Base-by-base conservation (phyloP, 2,888 invertebrate genomes). In the Fragum fragum region DNA sequence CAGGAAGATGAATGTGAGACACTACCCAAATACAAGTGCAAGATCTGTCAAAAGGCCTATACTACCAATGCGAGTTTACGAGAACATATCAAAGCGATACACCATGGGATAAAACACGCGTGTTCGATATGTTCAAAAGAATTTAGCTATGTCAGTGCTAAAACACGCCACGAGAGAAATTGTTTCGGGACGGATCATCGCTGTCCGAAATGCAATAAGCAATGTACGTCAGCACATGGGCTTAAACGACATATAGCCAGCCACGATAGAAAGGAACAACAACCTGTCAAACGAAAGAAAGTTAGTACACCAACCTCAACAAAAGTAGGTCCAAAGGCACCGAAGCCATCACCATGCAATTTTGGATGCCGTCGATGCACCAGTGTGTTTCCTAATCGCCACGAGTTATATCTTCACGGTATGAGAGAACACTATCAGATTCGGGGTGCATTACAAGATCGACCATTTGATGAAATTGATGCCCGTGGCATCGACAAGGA, bases 401-500 rank as follows among this genome's bases (percentile, higher is more conserved):
- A 36, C 36, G 55, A 68, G 21, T 36, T 78, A n/a, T 78, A 73
- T 57, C n/a, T 78, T 11, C 77, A 72, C 36, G 55, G 55, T 18
- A 78, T 63, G 68, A 21, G 36, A 36, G n/a, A 23, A 14, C 77
- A 78, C 69, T 78, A 39, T 55, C 63, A 78, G 26, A 59, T 71
- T 23, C 69, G 23, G 42, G 55, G 28, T 69, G 69, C 9, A 21
- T 61, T 26, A 42, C 52, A 29, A 32, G 28, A 29, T 2, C 6
- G 42, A 23, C 68, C 68, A 2, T 68, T 39, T 39, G 23, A 42
- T 14, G 18, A 26, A 3, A 23, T 70, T 28, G 1, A 42, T n/a
- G 63, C 74, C 18, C 80, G 14, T 80, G 80, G 80, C 6, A 52
- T 21, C 57, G 36, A 18, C 68, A 79, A 68, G 79, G 68, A 9